Evolutionary conservation across 2,113 vertebrate genomes (phyloP), one percentile per base, ranked within the genome.

Genomic region (Cyprinodon brontotheroides): DNA sequence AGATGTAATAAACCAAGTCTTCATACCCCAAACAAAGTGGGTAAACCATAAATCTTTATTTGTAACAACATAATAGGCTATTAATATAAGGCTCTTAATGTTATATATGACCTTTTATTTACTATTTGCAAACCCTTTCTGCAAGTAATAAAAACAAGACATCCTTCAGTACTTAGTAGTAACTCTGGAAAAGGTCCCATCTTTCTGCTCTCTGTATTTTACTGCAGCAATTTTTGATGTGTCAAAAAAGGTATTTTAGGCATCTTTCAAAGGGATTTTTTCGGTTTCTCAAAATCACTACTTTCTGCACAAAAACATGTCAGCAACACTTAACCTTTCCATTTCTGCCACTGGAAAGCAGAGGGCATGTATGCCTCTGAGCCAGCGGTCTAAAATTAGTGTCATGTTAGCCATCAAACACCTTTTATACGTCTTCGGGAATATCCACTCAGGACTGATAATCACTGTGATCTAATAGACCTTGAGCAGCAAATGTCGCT

Each of bases 361-460:
- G 47, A 68, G 60, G 29, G 71, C 63, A 70, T 9, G 36, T 76
- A 57, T 7, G 64, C 75, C 61, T 65, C 53, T 0, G 57, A 65
- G 61, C 59, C 62, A 38, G 47, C 13, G 2, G 47, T 79, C 89
- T 84, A 91, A 88, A 87, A 83, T 88, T 84, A 89, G 81, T 76
- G 70, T 61, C 48, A 36, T 71, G 61, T 78, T 86, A 74, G 62
- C 78, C 41, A 50, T 73, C 71, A 78, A 36, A 12, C 50, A 81
- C 77, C 50, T 79, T 74, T 89, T 89, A 14, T 41, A 81, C 75
- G 40, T 80, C 75, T 89, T 88, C 78, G 63, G 59, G 89, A 79
- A 91, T 89, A 91, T 92, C 86, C 88, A 79, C 73, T 78, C 76
- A 83, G 75, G 84, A 79, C 86, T 90, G 84, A 87, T 91, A 88